Base-by-base conservation (phyloP, 2,797 vertebrate genomes). In the Nannoperca australis region DNA sequence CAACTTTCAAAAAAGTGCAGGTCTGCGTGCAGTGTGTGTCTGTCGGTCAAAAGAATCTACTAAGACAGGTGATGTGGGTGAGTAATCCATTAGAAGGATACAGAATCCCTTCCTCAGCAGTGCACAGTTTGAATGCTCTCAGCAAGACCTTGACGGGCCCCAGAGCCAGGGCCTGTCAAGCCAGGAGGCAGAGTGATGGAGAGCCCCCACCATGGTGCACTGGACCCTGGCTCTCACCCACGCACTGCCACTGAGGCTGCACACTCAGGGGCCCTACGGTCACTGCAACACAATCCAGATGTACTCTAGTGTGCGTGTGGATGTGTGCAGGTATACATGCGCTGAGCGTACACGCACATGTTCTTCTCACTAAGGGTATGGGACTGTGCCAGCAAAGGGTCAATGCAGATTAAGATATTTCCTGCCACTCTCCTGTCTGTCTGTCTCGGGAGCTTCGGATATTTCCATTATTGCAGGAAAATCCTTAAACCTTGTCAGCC, bases 1-100 rank as follows among this genome's bases (percentile, higher is more conserved):
- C 32, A 72, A 45, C 49, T 77, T 70, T 63, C 56, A 61, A 55
- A 27, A 56, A 78, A 71, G 34, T 38, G 55, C 79, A 68, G 53
- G 77, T 74, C 59, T 76, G 66, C 73, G 61, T 71, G 74, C 50
- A 56, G 78, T 51, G 72, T 59, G 84, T 80, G 83, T 91, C 89
- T 91, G 93, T 92, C 90, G 79, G 91, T 95, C 95, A 94, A 90
- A 75, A 78, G 86, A 93, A 95, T 94, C 86, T 82, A 76, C 88
- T 94, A 88, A 82, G 94, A 95, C 94, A 95, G 93, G 92, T 95
- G 93, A 95, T 91, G 91, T 82, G 93, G 93, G 91, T 93, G 93
- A 95, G 90, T 91, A 94, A 95, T 95, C 91, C 93, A 94, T 95
- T 95, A 95, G 82, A 82, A 90, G 89, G 95, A 94, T 94, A 94